Evolutionary conservation across 2,113 vertebrate species (phyloP).

Genomic region (Corythaixoides concolor): DNA sequence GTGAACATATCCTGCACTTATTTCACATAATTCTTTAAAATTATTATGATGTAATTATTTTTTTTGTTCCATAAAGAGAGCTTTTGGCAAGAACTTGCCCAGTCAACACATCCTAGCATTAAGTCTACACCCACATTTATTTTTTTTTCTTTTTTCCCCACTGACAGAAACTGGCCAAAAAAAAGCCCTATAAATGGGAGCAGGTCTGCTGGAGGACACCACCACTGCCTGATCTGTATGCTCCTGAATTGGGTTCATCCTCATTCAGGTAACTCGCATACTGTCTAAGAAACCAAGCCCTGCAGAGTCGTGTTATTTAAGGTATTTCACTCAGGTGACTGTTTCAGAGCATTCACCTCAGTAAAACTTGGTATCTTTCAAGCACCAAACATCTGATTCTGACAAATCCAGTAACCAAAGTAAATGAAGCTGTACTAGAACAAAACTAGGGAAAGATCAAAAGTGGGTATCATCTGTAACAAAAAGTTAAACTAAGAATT

Average conservation of each 20-base stretch:
- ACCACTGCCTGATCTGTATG: background rate
- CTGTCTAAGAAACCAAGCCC: background rate
- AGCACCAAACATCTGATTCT: background rate
- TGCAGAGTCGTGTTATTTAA: background rate
- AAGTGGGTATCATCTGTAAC: background rate
- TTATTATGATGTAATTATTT: slow-evolving; percentile 36
- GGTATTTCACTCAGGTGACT: background rate
- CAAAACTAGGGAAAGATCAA: background rate
- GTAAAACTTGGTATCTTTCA: background rate
- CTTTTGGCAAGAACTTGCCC: slow-evolving; percentile 22
- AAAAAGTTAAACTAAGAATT: background rate
- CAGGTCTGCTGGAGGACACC: background rate
- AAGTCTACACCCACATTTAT: background rate
- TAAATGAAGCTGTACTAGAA: background rate
- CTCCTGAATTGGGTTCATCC: background rate
- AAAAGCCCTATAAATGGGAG: background rate
- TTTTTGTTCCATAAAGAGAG: background rate
- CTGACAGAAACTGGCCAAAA: background rate
- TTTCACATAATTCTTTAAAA: slow-evolving; percentile 47
- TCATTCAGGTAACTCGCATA: background rate
- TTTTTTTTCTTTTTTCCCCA: background rate
- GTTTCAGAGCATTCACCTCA: background rate
- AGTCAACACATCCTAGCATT: background rate
- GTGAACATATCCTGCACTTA: background rate
- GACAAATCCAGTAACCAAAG: rapidly evolving